These are phyloP conservation scores for Caenorhabditis sulstoni DNA, from an alignment of 2,888 invertebrate species.

Conservation along the genomic window DNA sequence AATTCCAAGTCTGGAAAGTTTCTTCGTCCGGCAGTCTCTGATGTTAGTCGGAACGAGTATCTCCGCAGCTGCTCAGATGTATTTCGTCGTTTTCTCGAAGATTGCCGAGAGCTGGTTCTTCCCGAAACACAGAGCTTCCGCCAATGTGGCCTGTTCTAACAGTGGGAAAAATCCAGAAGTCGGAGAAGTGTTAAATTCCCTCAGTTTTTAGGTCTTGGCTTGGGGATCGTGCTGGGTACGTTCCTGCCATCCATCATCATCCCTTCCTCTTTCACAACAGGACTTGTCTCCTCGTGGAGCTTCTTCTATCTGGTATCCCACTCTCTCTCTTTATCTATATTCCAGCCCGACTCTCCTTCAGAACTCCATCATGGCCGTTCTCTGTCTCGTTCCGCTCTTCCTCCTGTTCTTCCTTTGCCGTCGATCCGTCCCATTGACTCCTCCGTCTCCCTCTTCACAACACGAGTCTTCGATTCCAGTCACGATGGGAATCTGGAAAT, in stretches of 20 bases:
- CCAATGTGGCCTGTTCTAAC: conserved; percentile 69
- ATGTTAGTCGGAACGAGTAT: conserved; percentile 49
- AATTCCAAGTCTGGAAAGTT: conserved; percentile 34
- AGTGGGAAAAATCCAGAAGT: conserved; percentile 7
- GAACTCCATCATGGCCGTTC: conserved; percentile 35
- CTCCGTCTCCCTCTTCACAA: conserved; percentile 42
- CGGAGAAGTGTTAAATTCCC: neutral
- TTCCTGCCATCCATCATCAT: conserved; percentile 49
- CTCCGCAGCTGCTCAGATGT: conserved; percentile 52
- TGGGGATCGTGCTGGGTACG: conserved; percentile 48
- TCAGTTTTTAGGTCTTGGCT: conserved; percentile 6
- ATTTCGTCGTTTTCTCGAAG: conserved; percentile 67
- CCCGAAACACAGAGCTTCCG: conserved; percentile 74
- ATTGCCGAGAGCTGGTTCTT: conserved; percentile 79
- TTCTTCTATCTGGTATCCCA: conserved; percentile 42
- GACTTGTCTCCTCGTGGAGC: conserved; percentile 23
- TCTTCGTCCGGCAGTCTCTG: conserved; percentile 21
- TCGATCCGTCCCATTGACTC: conserved; percentile 36
- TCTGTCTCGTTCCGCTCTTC: conserved; percentile 34
- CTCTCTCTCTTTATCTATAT: neutral
- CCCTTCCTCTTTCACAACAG: conserved; percentile 8
- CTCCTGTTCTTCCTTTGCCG: conserved; percentile 30
- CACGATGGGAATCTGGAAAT: conserved; percentile 36
- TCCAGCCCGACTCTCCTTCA: no score
- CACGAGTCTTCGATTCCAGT: conserved; percentile 37